Evolutionary conservation across 2,797 vertebrate species (phyloP).

Genomic region (Notolabrus celidotus): DNA sequence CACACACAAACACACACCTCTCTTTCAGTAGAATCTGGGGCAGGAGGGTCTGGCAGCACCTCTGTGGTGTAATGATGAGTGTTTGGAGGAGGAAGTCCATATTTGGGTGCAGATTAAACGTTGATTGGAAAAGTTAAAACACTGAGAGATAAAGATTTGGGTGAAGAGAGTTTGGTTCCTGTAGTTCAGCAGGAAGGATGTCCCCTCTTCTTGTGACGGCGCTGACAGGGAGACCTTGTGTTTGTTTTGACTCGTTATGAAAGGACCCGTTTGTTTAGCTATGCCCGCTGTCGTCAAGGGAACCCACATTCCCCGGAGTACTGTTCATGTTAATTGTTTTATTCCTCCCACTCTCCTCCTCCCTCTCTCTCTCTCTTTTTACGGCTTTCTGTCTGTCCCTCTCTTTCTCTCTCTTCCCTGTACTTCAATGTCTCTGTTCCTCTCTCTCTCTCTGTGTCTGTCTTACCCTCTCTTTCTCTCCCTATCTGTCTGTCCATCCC

Average conservation of each 20-base stretch:
- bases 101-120: constrained; percentile 3
- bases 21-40: constrained; percentile 43
- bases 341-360: constrained; percentile 75
- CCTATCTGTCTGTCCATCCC: too few relatives aligned
- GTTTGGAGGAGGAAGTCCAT: neutral
- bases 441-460: constrained; percentile 41
- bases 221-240: constrained; percentile 61
- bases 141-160: neutral
- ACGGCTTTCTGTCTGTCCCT: too few relatives aligned
- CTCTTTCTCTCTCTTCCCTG: neutral
- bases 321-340: constrained; percentile 80
- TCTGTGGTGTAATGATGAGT: neutral
- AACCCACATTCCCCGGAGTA: constrained; percentile 78
- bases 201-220: constrained; percentile 21
- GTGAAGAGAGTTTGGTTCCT: neutral
- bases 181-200: constrained; percentile 6
- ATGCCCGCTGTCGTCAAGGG: constrained; percentile 77
- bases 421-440: constrained; percentile 33
- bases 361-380: constrained; percentile 38
- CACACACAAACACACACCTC: neutral
- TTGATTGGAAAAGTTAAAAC: neutral
- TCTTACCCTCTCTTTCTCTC: constrained; percentile 36
- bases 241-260: constrained; percentile 80
- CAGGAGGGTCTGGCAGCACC: constrained; percentile 33
- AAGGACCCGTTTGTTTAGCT: constrained; percentile 81